A percentile compares a stretch with the other conserved stretches of the same genome.
phyloP scores from a whole-genome alignment of 2,797 vertebrate genomes.

The Danionella dracula region DNA sequence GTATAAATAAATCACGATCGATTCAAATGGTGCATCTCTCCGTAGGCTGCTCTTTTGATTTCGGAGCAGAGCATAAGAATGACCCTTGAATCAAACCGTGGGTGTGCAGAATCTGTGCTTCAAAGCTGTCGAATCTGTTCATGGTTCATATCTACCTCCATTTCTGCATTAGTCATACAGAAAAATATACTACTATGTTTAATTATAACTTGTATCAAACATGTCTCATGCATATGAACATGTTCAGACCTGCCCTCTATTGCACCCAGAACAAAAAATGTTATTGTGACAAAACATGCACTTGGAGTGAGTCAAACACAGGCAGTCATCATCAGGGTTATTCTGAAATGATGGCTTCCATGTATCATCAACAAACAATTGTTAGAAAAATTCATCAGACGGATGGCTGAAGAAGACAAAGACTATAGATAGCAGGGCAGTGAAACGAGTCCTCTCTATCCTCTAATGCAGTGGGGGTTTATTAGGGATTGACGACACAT shows the following conservation, averaged over 20 bases:
- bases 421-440: not conserved
- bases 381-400: not conserved
- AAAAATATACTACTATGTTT: not conserved
- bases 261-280: not conserved
- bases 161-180: slow-evolving; percentile 19
- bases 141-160: not conserved
- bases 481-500: not conserved
- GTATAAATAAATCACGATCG: no score
- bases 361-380: not conserved
- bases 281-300: not conserved
- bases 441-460: not conserved
- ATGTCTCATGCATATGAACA: not conserved
- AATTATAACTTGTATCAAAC: not conserved
- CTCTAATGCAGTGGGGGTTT: not conserved
- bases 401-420: not conserved
- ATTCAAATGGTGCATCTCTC: not conserved
- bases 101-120: slow-evolving; percentile 19
- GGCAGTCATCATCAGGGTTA: not conserved
- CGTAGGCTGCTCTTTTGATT: not conserved
- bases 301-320: not conserved
- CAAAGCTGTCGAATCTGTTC: slow-evolving; percentile 6
- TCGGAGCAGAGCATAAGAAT: not conserved
- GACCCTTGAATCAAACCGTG: not conserved
- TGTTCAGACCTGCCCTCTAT: slow-evolving; percentile 20
- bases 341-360: not conserved